Evolutionary conservation across 2,888 invertebrate genomes (phyloP), one percentile per base, ranked within the genome.

Genomic region (Drosophila peninsularis): DNA sequence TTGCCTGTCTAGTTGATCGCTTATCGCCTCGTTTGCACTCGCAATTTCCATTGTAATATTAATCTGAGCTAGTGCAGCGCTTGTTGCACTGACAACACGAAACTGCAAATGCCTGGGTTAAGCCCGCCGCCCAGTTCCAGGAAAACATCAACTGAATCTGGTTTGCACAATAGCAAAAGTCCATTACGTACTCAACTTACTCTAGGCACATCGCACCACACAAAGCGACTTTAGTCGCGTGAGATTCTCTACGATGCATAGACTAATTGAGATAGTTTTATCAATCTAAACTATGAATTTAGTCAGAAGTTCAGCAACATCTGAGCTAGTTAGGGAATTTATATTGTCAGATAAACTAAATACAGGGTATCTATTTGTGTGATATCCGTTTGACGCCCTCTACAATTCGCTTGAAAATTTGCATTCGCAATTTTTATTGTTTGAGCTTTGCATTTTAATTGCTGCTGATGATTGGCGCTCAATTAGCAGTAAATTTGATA

Each of bases 81-180:
- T 45, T 42, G 27, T 37, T 56, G 41, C 36, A 45, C 21, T 39
- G 21, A 56, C 57, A 50, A 39, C 56, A 67, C 58, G 61, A 60
- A 45, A 39, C 50, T 14, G 19, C 17, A 60, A 49, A n/a, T 53
- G 37, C 21, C 41, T 45, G 70, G 58, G 69, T 57, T 54, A 64
- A 64, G 45, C 69, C 64, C 64, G 49, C 53, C 13, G 14, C 27
- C 49, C 32, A 53, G 10, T 80, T 77, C 81, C 63, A 50, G 73
- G 80, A 80, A 83, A 53, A 30, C 44, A 39, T 62, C 36, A 57
- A 52, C 62, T 63, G 67, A 47, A 61, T 67, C 77, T 52, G 68
- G 66, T 72, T 78, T 78, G 78, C 60, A 78, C 78, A 66, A 30
- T 63, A 54, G 21, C 44, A 60, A 27, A 45, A 45, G 27, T 27